Evolutionary conservation across 2,113 vertebrate species (phyloP).

Genomic region (Noturus placidus): DNA sequence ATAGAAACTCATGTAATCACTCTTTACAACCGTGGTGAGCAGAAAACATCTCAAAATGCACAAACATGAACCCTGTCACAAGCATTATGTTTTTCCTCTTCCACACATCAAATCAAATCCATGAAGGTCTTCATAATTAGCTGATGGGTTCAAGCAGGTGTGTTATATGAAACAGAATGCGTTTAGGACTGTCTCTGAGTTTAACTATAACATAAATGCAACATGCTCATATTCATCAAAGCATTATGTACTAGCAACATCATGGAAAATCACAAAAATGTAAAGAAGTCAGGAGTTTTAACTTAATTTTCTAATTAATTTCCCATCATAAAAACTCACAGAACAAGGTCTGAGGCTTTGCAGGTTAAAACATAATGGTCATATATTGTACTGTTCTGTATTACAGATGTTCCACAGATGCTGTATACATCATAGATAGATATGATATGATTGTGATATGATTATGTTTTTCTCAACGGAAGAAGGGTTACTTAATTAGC

Average conservation of each 20-base stretch:
- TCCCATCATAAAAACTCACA: not conserved
- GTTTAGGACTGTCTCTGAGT: not conserved
- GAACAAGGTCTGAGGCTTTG: not conserved
- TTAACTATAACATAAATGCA: not conserved
- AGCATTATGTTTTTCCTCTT: not conserved
- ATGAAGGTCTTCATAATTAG: not conserved
- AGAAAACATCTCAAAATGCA: no score
- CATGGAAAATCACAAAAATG: not conserved
- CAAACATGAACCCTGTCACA: no score
- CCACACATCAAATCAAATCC: not conserved
- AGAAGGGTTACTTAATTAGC: slow-evolving; percentile 26
- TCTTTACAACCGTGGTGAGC: no score
- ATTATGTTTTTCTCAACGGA: not conserved
- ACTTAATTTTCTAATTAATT: not conserved
- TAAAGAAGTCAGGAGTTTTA: not conserved
- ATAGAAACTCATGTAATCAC: no score
- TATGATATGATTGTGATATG: not conserved
- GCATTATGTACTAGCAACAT: not conserved
- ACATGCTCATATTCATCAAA: not conserved
- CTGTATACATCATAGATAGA: not conserved
- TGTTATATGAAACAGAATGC: not conserved
- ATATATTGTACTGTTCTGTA: not conserved
- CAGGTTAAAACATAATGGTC: not conserved
- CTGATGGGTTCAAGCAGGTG: not conserved
- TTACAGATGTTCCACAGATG: not conserved